Base-by-base conservation (phyloP, 2,888 invertebrate genomes). In the Hylaea fasciaria region DNA sequence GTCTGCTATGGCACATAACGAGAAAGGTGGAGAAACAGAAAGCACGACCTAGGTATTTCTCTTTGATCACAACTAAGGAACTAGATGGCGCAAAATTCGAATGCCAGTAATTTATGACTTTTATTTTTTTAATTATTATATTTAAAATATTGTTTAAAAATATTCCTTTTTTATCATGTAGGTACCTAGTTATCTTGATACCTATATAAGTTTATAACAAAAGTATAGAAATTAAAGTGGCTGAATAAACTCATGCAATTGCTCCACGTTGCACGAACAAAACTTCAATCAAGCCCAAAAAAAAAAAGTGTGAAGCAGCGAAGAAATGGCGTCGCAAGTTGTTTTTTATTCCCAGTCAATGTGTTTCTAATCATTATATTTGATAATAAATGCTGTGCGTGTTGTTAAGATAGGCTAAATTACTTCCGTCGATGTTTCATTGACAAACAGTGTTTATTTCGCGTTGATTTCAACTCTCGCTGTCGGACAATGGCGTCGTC, bases 261-360 rank as follows among this genome's bases (percentile, higher is more conserved):
- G 48, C 77, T 63, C 68, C 57, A 69, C 72, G 73, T 69, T 64
- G 73, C 65, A 62, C 68, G 71, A 70, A 74, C 73, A 70, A 79
- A 70, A 79, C 73, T 81, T 78, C 74, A 65, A 40, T 66, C 77
- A 78, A 80, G n/a, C n/a, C n/a, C n/a, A 76, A 81, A 80, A 72
- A 75, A 73, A 78, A 73, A 70, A 64, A 61, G 40, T 44, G 82
- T 14, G 14, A 44, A 46, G 44, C 82, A 84, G 84, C 83, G 70
- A 58, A 83, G 79, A 91, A 92, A 92, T 92, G 92, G 92, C 92
- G 92, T 91, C 92, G 89, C 86, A 87, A 85, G 86, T 91, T 92
- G 91, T 91, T 90, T 92, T 92, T 89, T 88, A 87, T 81, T 83
- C 80, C 70, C 78, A 80, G 82, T 81, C 80, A 85, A 80, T 85